A percentile compares a stretch with the other conserved stretches of the same genome.
Evolutionary conservation across 2,113 vertebrate genomes (phyloP).

Genomic region (Nipponia nippon): DNA sequence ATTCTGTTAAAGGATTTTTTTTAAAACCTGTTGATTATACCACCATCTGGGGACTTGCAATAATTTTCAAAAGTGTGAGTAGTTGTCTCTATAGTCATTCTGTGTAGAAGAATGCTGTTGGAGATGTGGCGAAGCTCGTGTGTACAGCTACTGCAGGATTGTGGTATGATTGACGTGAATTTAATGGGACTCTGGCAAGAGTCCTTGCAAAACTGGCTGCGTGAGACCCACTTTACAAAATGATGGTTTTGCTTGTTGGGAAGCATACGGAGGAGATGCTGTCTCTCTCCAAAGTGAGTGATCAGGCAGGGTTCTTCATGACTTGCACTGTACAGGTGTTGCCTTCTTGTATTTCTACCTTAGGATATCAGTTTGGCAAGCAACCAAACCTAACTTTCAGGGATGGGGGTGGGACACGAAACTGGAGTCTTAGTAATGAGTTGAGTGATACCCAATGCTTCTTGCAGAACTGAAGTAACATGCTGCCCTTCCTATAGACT

Average conservation of each 20-base stretch:
- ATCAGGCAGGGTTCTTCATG: background rate
- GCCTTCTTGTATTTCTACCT: background rate
- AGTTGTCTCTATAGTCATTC: background rate
- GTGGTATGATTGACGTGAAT: background rate
- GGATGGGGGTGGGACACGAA: background rate
- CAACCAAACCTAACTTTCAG: background rate
- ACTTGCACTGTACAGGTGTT: background rate
- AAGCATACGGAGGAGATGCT: background rate
- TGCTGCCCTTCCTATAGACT: background rate
- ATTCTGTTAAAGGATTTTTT: background rate
- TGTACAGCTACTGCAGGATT: background rate
- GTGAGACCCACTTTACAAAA: fast-evolving
- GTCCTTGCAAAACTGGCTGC: background rate
- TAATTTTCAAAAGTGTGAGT: background rate
- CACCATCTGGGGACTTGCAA: background rate
- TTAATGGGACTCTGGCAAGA: background rate
- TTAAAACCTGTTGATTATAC: background rate
- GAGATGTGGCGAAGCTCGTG: background rate
- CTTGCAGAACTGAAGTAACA: background rate
- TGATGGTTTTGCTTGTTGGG: background rate
- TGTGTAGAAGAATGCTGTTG: background rate
- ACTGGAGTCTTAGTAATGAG: background rate
- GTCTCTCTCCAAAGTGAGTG: background rate
- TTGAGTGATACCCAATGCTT: background rate
- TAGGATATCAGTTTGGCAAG: background rate